Evolutionary conservation across 1,140 invertebrate species (phyloP), one percentile per base, ranked within the genome.

Genomic region (Varroa destructor): DNA sequence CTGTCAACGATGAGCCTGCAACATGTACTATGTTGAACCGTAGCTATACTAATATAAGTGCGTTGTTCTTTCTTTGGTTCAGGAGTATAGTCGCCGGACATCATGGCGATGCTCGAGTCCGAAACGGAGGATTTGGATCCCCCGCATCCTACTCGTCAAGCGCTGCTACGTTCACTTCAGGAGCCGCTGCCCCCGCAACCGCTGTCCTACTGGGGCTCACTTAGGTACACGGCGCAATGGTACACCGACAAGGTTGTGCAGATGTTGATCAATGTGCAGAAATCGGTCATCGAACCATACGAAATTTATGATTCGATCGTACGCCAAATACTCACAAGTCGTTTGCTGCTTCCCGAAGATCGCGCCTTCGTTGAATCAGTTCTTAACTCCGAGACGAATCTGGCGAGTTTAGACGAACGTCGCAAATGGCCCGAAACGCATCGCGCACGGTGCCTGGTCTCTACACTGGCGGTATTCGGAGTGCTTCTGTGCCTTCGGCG

Each of bases 231-330:
- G 12, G 61, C 61, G 61, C 61, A 40, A 67, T 67, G 61, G 61
- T 67, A 67, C 61, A 67, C 61, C 46, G 40, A 67, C 12, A 67
- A 67, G 61, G 61, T 67, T 40, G 37, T 67, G 14, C 61, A 46
- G 61, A 67, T 37, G 8, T 12, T 67, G 61, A 67, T 10, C 61
- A 67, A 67, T 46, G 61, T 67, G 12, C 61, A 67, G 40, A 67
- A 67, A 37, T 67, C 61, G 61, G 61, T 67, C 46, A 37, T 67
- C 36, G 61, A 67, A 40, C 61, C 61, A 40, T 67, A 67, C 61
- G 61, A 67, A 40, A 67, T 67, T 37, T 67, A 67, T 37, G 61
- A 67, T 40, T 67, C 61, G 12, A 67, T 67, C 61, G 61, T 67
- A 3, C 14, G 61, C 4, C 40, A 67, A 40, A 67, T 67, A 12